A percentile compares a stretch with the other conserved stretches of the same genome.
phyloP scores from a whole-genome alignment of 1,140 invertebrate genomes.

The Drosophila sp. region DNA sequence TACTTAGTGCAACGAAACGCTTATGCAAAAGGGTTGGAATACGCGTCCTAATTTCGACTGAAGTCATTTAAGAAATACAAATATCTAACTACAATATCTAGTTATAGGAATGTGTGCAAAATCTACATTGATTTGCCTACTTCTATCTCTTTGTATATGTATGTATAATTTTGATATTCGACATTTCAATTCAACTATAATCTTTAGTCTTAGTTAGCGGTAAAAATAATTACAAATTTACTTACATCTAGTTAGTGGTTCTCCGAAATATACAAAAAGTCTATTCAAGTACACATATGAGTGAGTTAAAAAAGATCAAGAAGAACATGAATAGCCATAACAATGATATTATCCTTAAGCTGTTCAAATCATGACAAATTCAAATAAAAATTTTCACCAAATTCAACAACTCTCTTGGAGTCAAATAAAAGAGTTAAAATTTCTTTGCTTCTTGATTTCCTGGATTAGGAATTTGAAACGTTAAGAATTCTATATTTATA shows the following conservation, averaged over 20 bases:
- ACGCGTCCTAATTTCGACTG: conserved; percentile 73
- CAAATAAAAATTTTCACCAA: conserved; percentile 6
- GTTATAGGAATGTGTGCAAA: background rate
- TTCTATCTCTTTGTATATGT: conserved; percentile 8
- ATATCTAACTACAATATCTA: background rate
- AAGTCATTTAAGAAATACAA: conserved; percentile 60
- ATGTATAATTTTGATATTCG: conserved; percentile 62
- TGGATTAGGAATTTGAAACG: too few species aligned
- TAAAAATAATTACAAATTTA: conserved; percentile 33
- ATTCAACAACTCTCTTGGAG: background rate
- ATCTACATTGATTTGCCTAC: background rate
- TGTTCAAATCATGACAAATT: conserved; percentile 10
- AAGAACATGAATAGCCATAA: conserved; percentile 1
- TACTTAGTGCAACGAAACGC: conserved; percentile 71
- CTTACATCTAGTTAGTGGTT: conserved; percentile 44
- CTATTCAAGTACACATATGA: conserved; percentile 6
- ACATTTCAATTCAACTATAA: conserved; percentile 45
- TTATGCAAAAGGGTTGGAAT: conserved; percentile 58
- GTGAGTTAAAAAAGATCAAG: conserved; percentile 14
- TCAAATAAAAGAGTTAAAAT: too few species aligned
- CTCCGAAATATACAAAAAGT: conserved; percentile 11
- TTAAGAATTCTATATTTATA: too few species aligned
- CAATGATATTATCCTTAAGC: background rate
- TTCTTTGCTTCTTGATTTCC: too few species aligned
- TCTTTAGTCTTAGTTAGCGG: conserved; percentile 53